Conservation (phyloP, 2,797 vertebrate genomes). For the Aphelocoma californica region DNA sequence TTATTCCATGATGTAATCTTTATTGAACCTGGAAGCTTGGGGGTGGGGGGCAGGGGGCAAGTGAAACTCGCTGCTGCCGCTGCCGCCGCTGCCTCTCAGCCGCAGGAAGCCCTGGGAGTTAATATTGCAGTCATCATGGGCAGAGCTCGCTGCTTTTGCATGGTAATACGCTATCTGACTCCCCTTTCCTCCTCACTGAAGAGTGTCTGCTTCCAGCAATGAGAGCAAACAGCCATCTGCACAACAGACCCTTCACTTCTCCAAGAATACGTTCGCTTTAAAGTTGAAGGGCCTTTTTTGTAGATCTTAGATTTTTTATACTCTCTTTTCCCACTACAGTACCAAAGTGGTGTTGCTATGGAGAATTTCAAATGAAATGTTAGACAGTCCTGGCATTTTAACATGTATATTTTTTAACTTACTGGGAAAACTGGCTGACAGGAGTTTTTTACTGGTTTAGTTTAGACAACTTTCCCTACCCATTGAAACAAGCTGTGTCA, state of each 20-base stretch:
- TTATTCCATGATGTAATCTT: conserved; percentile 99
- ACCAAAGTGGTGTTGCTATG: conserved; percentile 22
- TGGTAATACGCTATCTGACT: conserved; percentile 26
- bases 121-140: conserved; percentile 40
- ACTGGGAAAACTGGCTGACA: background rate
- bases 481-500: background rate
- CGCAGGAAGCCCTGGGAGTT: conserved; percentile 62
- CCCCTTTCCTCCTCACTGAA: background rate
- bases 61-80: conserved; percentile 43
- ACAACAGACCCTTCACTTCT: background rate
- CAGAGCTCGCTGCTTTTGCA: conserved; percentile 37
- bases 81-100: conserved; percentile 48
- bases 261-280: background rate
- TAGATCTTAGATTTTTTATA: background rate
- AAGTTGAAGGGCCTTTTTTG: conserved; percentile 27
- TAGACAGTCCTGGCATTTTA: background rate
- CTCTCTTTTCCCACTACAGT: background rate
- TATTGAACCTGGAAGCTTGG: conserved; percentile 93
- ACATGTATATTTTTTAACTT: background rate
- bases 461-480: background rate
- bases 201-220: background rate
- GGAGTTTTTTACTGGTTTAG: background rate
- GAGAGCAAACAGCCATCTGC: conserved; percentile 35
- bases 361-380: background rate
- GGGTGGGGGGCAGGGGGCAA: conserved; percentile 74